These are phyloP conservation scores for Pharmacophagus antenor DNA, from an alignment of 2,888 invertebrate genomes.

Conservation along the genomic window DNA sequence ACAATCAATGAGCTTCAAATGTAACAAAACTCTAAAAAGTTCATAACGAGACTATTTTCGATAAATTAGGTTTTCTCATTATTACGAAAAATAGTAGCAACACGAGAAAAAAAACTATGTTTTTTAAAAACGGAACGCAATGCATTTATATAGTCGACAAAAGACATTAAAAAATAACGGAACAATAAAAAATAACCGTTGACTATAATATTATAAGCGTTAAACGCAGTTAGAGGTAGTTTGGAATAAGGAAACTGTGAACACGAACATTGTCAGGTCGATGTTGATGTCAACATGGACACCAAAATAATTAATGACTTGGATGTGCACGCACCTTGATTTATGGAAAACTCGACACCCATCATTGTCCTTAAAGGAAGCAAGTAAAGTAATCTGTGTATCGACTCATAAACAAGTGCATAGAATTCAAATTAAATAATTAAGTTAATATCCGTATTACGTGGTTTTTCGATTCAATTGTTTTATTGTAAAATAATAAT, in stretches of 20 bases:
- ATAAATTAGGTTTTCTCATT: no score
- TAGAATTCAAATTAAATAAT: no score
- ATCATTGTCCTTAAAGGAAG: background rate
- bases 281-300: background rate
- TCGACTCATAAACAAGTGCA: background rate
- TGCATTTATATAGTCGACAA: no score
- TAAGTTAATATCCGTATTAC: no score
- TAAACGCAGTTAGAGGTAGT: background rate
- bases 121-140: no score
- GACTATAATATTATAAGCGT: background rate
- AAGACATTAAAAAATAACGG: background rate
- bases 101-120: no score
- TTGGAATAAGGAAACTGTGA: background rate
- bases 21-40: no score
- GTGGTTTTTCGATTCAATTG: no score
- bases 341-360: background rate
- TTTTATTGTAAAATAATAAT: no score
- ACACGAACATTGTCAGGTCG: background rate
- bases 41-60: no score
- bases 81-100: no score
- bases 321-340: constrained; percentile 4
- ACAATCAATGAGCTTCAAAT: no score
- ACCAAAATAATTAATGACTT: constrained; percentile 11
- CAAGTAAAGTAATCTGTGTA: background rate
- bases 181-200: background rate